These are phyloP conservation scores for Homarus gammarus DNA, from an alignment of 2,888 invertebrate genomes.

Conservation along the genomic window DNA sequence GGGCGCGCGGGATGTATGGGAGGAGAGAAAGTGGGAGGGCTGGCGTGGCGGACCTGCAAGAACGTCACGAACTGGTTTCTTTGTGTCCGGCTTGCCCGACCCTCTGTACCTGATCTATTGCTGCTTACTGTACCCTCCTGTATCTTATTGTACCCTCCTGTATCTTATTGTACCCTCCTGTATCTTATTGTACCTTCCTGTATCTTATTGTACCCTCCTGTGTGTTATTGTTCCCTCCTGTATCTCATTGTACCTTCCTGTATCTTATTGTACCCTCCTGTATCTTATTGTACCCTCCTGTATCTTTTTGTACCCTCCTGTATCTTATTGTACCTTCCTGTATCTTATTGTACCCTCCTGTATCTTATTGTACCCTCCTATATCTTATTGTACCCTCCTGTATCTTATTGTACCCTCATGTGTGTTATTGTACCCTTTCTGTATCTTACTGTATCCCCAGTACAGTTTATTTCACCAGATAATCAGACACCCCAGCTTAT, in stretches of 20 bases:
- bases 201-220: background rate
- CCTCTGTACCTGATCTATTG: constrained; percentile 2
- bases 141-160: background rate
- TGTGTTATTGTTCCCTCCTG: background rate
- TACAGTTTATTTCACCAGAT: too few species aligned
- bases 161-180: background rate
- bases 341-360: background rate
- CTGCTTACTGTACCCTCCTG: background rate
- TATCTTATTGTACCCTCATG: background rate
- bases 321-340: background rate
- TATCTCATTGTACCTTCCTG: background rate
- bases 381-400: background rate
- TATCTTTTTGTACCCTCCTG: background rate
- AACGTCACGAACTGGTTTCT: constrained; percentile 56
- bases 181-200: background rate
- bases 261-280: background rate
- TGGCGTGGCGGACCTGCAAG: constrained; percentile 21
- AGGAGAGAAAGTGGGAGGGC: constrained; percentile 34
- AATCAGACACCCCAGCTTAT: too few species aligned
- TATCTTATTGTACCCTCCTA: background rate
- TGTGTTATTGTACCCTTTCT: too few species aligned
- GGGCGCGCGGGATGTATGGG: constrained; percentile 28
- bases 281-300: background rate
- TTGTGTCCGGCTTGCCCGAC: constrained; percentile 32
- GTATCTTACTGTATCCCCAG: too few species aligned